These are phyloP conservation scores for Zophobas atratus DNA, from an alignment of 1,140 invertebrate species.

Conservation along the genomic window DNA sequence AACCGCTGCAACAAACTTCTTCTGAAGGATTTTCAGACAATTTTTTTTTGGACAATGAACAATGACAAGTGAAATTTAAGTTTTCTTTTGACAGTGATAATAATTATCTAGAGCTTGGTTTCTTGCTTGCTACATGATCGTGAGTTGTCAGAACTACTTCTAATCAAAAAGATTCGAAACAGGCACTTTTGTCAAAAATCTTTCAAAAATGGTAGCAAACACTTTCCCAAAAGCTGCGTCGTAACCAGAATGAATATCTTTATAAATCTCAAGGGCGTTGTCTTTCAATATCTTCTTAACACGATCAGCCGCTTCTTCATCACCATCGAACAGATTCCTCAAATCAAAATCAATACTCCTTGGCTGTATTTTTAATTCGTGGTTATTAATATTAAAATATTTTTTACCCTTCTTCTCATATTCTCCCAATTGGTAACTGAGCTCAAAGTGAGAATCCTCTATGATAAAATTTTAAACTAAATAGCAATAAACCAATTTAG, in stretches of 20 bases:
- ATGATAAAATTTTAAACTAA: no score
- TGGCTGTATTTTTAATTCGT: background rate
- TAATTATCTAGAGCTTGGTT: no score
- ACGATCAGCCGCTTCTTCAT: background rate
- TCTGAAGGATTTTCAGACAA: no score
- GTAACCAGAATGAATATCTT: slow-evolving; percentile 14
- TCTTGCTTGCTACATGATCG: no score
- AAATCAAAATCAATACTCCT: background rate
- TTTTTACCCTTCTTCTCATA: no score
- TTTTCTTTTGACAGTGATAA: no score
- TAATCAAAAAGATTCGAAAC: background rate
- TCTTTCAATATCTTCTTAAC: slow-evolving; percentile 7
- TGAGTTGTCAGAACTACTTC: background rate
- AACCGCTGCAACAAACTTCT: no score
- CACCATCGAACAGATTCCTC: slow-evolving; percentile 30
- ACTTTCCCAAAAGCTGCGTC: background rate
- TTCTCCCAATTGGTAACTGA: no score
- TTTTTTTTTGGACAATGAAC: no score
- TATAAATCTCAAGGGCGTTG: slow-evolving; percentile 1
- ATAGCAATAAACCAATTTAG: no score
- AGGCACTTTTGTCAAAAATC: slow-evolving; percentile 6
- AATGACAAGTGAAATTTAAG: no score
- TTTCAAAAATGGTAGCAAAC: background rate
- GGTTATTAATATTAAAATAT: background rate
- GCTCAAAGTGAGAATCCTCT: no score